phyloP scores from a whole-genome alignment of 2,797 vertebrate species.

The Pteropus rufus region DNA sequence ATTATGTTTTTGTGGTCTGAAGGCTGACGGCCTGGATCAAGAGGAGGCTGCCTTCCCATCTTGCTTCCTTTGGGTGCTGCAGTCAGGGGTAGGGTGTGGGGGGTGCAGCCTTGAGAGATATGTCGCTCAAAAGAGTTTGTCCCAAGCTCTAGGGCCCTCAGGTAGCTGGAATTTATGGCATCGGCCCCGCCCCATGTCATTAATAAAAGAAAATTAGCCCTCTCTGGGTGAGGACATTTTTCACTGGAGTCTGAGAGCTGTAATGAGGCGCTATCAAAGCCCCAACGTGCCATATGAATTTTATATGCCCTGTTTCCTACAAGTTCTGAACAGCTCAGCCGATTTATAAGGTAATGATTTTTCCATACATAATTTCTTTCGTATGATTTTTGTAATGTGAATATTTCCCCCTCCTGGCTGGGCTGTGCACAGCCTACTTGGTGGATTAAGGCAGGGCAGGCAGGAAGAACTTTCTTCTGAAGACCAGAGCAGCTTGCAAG shows the following conservation, averaged over 20 bases:
- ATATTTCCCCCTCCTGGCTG: conserved; percentile 71
- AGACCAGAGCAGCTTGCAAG: neutral
- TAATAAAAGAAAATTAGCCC: conserved; percentile 83
- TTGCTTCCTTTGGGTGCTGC: neutral
- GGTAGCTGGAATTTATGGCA: conserved; percentile 59
- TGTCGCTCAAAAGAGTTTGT: neutral
- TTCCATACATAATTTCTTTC: conserved; percentile 86
- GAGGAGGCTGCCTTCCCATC: neutral
- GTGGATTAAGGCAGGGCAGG: conserved; percentile 74
- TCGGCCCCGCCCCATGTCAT: conserved; percentile 56
- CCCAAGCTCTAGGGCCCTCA: conserved; percentile 3
- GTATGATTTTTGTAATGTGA: conserved; percentile 83
- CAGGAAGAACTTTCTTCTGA: neutral
- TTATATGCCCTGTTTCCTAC: conserved; percentile 86
- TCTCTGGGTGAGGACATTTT: conserved; percentile 81
- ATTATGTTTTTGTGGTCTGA: neutral
- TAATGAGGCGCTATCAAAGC: conserved; percentile 83
- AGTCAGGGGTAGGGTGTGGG: neutral
- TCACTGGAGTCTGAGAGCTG: conserved; percentile 78
- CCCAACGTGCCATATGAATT: conserved; percentile 82
- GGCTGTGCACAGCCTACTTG: conserved; percentile 70
- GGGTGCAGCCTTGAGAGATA: neutral
- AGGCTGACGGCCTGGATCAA: neutral
- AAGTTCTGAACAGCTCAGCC: conserved; percentile 84
- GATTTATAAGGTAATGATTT: conserved; percentile 87